phyloP scores from a whole-genome alignment of 1,140 invertebrate genomes.

The Saxidomus purpurata region DNA sequence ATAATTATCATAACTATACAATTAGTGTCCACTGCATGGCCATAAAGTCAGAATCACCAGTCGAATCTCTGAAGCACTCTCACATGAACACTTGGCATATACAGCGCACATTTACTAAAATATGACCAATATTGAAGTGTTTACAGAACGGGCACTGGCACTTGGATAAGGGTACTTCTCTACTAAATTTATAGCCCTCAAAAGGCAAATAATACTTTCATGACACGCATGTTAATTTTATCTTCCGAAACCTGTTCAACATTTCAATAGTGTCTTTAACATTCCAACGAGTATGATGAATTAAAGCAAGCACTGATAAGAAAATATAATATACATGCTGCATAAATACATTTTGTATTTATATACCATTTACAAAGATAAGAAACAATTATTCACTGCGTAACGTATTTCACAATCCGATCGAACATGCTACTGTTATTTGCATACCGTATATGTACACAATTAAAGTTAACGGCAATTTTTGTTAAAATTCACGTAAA shows the following conservation, averaged over 20 bases:
- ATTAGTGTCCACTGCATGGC: not conserved
- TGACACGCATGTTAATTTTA: not conserved
- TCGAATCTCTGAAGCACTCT: not conserved
- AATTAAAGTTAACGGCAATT: too few species aligned
- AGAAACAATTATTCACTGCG: too few species aligned
- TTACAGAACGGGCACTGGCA: not conserved
- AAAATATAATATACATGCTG: too few species aligned
- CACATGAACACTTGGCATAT: not conserved
- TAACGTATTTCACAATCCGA: too few species aligned
- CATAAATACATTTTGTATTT: too few species aligned
- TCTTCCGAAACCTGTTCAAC: not conserved
- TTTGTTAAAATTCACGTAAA: too few species aligned
- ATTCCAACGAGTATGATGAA: not conserved
- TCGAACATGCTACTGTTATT: too few species aligned
- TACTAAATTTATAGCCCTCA: not conserved
- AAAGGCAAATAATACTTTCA: not conserved
- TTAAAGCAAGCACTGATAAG: not conserved
- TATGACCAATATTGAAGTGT: not conserved
- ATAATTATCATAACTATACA: too few species aligned
- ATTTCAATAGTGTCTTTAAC: not conserved
- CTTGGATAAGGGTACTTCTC: not conserved
- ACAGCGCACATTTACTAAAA: not conserved
- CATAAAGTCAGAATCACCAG: not conserved
- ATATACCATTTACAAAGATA: too few species aligned
- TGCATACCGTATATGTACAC: too few species aligned